Evolutionary conservation across 2,888 invertebrate species (phyloP), one percentile per base, ranked within the genome.

Genomic region (Hypolimnas misippus): DNA sequence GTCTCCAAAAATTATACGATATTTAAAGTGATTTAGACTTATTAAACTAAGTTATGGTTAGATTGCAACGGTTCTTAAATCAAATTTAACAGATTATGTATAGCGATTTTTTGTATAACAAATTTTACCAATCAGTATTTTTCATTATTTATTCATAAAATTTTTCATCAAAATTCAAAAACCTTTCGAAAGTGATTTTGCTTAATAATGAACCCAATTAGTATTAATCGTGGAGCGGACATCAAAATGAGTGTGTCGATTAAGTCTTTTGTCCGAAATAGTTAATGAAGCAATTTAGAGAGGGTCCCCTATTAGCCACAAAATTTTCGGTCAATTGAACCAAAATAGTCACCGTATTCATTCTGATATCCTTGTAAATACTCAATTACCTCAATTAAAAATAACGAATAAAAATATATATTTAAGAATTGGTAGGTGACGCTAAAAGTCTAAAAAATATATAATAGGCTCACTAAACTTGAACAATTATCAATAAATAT

Each of bases 191-290:
- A 12, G 5, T 12, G 2, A 19, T 52, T 60, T 57, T 49, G 38
- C 33, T 33, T 6, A 31, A 46, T 17, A 52, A 44, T 49, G 25
- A 44, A 46, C 35, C 35, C 52, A 53, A 59, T 63, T 59, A 49
- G 33, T 8, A 21, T 38, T 59, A 57, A 65, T 60, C 21, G 14
- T 38, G 49, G 14, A 44, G 29, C 44, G 29, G 54, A 57, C 46
- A 57, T 54, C 57, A 51, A 62, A 66, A 63, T 66, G 42, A 59
- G 57, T 60, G 55, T 40, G 50, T 54, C 60, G 56, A 60, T 66
- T 63, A 63, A 66, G 60, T 57, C 60, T 63, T 63, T 66, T 66
- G 66, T 66, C 54, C 57, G 21, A 58, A 58, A 62, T 52, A 58
- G 50, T 57, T 60, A 63, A 66, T 66, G 51, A 63, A 63, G 60